These are phyloP conservation scores for Lagopus leucura DNA, from an alignment of 2,113 vertebrate genomes.

Conservation along the genomic window DNA sequence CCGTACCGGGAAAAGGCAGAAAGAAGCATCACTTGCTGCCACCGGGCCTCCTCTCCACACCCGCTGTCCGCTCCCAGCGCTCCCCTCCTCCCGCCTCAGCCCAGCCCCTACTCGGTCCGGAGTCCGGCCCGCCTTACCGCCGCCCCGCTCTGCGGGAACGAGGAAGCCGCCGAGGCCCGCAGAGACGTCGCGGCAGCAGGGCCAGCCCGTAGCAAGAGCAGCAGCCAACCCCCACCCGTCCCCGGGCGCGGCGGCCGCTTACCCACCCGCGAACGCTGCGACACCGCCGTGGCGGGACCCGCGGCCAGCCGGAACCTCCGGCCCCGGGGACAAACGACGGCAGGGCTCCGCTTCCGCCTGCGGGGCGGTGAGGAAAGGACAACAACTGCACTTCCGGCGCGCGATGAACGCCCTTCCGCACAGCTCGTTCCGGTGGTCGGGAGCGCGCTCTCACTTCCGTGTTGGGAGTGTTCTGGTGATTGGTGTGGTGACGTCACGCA, in stretches of 20 bases:
- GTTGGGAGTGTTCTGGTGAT: neutral
- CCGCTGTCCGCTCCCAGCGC: neutral
- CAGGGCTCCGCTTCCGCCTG: neutral
- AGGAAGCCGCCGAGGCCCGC: neutral
- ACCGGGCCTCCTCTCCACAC: fast-evolving
- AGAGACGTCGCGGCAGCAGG: too few species aligned
- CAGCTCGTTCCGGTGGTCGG: neutral
- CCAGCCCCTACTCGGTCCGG: neutral
- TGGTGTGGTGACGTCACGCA: too few species aligned
- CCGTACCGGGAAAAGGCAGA: fast-evolving
- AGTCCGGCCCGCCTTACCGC: neutral
- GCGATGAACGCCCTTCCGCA: neutral
- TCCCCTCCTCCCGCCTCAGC: too few species aligned
- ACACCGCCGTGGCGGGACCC: neutral
- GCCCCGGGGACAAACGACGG: neutral
- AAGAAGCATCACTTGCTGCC: fast-evolving
- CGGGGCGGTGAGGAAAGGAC: neutral
- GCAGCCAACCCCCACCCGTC: neutral
- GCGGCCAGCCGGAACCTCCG: too few species aligned
- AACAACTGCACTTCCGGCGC: neutral
- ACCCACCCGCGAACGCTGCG: neutral
- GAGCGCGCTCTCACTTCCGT: neutral
- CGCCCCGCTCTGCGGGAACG: neutral
- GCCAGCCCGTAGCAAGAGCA: neutral
- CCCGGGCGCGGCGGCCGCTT: neutral